Conservation (phyloP, 2,888 invertebrate genomes). For the Seira sanloemensis region DNA sequence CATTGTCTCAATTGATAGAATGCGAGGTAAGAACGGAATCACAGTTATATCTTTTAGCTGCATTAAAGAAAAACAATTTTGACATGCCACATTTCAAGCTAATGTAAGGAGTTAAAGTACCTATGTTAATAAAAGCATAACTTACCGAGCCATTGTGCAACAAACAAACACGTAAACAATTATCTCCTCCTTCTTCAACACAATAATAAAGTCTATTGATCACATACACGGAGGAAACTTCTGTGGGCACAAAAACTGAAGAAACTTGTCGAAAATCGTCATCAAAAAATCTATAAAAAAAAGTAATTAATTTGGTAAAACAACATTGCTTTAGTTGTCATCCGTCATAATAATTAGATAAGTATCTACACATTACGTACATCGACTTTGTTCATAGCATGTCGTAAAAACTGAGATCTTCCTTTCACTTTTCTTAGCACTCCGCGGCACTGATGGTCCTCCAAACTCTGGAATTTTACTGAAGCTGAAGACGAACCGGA, state of each 20-base stretch:
- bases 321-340: neutral
- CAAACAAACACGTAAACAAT: slow-evolving; percentile 62
- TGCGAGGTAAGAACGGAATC: slow-evolving; percentile 60
- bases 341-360: neutral
- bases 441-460: slow-evolving; percentile 70
- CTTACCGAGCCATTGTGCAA: slow-evolving; percentile 68
- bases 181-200: slow-evolving; percentile 65
- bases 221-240: slow-evolving; percentile 67
- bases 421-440: slow-evolving; percentile 65
- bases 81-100: neutral
- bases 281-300: slow-evolving; percentile 70
- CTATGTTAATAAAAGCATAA: too few relatives aligned
- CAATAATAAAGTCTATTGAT: slow-evolving; percentile 71
- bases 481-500: slow-evolving; percentile 32
- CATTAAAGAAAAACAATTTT: slow-evolving; percentile 22
- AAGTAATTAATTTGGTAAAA: slow-evolving; percentile 1
- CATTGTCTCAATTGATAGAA: slow-evolving; percentile 67
- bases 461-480: slow-evolving; percentile 69
- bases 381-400: slow-evolving; percentile 70
- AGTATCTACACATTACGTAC: slow-evolving; percentile 60
- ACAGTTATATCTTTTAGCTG: slow-evolving; percentile 72
- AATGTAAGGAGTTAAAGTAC: too few relatives aligned
- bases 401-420: slow-evolving; percentile 69
- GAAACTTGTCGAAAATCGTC: slow-evolving; percentile 72
- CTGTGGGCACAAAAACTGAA: slow-evolving; percentile 67